Evolutionary conservation across 2,888 invertebrate genomes (phyloP).

Genomic region (Didymodactylos carnosus): DNA sequence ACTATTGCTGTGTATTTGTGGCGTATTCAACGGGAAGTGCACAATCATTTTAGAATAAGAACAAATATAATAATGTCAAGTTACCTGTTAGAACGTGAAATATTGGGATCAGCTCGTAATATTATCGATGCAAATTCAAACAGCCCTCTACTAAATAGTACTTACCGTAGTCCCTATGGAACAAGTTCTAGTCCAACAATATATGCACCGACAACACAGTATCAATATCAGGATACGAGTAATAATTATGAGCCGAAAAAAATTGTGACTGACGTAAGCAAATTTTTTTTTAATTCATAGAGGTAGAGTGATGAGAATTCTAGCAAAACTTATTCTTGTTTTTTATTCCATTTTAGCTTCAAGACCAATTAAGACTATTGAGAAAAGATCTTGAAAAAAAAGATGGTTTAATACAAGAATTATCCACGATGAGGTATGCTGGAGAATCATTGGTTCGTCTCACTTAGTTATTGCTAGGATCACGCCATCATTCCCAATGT

Average conservation of each 20-base stretch:
- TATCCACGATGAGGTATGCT: constrained; percentile 23
- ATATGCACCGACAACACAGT: neutral
- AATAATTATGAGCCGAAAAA: constrained; percentile 1
- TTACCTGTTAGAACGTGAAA: constrained; percentile 12
- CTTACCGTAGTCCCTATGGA: constrained; percentile 4
- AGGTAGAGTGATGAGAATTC: neutral
- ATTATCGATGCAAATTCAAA: constrained; percentile 12
- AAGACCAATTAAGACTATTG: constrained; percentile 27
- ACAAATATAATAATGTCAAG: neutral
- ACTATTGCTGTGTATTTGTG: neutral
- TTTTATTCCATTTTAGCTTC: constrained; percentile 16
- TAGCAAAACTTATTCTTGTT: neutral
- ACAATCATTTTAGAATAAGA: neutral
- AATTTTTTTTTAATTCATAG: neutral
- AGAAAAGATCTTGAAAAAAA: constrained; percentile 30
- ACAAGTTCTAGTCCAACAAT: neutral
- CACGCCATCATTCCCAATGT: no score
- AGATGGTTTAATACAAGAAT: constrained; percentile 28
- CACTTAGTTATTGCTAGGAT: no score
- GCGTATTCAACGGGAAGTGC: neutral
- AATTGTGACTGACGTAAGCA: constrained; percentile 8
- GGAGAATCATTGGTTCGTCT: no score
- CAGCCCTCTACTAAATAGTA: neutral
- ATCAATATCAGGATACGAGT: neutral
- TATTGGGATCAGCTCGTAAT: constrained; percentile 4